phyloP scores from a whole-genome alignment of 1,140 invertebrate species.

The Bombus superbus region DNA sequence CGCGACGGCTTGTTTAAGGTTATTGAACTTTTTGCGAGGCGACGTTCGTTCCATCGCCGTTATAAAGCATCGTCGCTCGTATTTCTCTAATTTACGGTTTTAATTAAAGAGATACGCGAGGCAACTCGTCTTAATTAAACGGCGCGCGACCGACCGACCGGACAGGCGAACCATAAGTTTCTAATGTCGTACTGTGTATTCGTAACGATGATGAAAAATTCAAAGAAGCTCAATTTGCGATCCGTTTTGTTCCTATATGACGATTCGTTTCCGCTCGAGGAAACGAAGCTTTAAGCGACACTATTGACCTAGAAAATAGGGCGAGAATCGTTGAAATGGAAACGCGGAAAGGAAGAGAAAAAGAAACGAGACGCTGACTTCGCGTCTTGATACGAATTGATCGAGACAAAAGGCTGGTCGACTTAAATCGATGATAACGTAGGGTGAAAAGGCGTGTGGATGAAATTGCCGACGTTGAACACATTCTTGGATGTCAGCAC shows the following conservation, averaged over 20 bases:
- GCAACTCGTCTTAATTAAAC: not conserved
- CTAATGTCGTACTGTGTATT: not conserved
- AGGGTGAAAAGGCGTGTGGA: not conserved
- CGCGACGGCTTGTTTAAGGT: not conserved
- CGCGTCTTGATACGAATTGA: conserved; percentile 11
- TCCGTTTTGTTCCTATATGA: not conserved
- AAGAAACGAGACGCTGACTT: conserved; percentile 12
- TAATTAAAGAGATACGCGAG: conserved; percentile 5
- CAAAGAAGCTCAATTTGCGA: not conserved
- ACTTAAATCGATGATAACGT: conserved; percentile 10
- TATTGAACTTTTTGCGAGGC: conserved; percentile 12
- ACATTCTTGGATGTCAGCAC: not conserved
- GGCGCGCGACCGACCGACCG: too few species aligned
- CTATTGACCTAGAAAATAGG: conserved; percentile 2
- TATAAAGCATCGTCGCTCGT: not conserved
- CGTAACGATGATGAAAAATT: not conserved
- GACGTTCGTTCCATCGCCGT: not conserved
- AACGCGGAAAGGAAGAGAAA: not conserved
- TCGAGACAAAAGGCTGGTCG: conserved; percentile 4
- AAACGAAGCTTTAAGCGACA: not conserved
- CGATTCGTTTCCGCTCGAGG: not conserved
- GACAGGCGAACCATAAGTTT: not conserved
- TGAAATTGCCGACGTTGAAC: not conserved
- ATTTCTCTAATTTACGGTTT: conserved; percentile 11
- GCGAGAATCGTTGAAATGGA: not conserved